phyloP scores from a whole-genome alignment of 2,888 invertebrate species.

The Epinotia demarniana region DNA sequence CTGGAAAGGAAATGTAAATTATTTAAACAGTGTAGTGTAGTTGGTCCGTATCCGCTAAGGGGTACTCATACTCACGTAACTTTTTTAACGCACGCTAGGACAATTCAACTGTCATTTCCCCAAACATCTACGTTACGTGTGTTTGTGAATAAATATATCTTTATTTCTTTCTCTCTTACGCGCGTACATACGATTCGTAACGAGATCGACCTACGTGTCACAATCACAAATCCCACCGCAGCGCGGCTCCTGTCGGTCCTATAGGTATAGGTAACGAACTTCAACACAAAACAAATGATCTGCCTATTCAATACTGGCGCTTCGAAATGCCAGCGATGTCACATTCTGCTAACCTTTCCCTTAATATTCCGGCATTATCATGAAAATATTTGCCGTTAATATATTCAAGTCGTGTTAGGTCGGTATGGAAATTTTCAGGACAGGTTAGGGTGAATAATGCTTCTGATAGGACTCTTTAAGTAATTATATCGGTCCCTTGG shows the following conservation, averaged over 20 bases:
- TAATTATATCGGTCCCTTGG: conserved; percentile 27
- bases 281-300: conserved; percentile 29
- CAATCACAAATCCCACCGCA: neutral
- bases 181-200: no score
- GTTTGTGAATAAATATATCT: no score
- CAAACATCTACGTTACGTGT: no score
- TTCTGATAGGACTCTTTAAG: conserved; percentile 2
- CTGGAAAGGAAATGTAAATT: no score
- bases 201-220: no score
- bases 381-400: conserved; percentile 42
- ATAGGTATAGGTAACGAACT: neutral
- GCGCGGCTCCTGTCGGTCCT: neutral
- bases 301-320: conserved; percentile 27
- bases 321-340: conserved; percentile 40
- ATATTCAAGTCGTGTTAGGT: conserved; percentile 42
- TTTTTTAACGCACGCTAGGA: no score
- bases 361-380: conserved; percentile 38
- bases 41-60: no score
- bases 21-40: no score
- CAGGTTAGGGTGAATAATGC: conserved; percentile 38
- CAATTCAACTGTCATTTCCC: no score
- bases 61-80: no score
- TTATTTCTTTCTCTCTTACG: no score
- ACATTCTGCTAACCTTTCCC: conserved; percentile 36
- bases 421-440: conserved; percentile 43